Conservation (phyloP, 2,888 invertebrate genomes). For the Thera obeliscata region DNA sequence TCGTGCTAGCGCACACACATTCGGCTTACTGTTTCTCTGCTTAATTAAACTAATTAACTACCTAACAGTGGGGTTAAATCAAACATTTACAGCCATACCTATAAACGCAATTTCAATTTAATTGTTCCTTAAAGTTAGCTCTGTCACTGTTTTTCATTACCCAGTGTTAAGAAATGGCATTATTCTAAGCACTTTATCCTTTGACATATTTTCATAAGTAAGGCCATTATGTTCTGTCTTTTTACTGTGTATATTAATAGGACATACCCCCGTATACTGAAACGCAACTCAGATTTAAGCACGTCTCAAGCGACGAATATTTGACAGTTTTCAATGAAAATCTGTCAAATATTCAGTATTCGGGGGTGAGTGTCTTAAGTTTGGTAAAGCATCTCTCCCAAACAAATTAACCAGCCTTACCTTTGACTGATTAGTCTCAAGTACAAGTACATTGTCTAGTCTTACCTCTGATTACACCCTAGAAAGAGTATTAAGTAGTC, state of each 20-base stretch:
- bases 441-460: neutral
- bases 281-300: no score
- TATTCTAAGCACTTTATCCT: no score
- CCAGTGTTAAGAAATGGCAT: no score
- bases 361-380: neutral
- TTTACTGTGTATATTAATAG: no score
- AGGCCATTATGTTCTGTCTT: no score
- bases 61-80: neutral
- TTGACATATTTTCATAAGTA: no score
- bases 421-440: neutral
- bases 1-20: conserved; percentile 69
- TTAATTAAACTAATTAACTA: neutral
- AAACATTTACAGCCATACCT: neutral
- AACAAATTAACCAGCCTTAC: neutral
- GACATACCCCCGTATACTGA: no score
- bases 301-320: no score
- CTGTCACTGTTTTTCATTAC: no score
- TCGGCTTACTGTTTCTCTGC: conserved; percentile 46
- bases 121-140: no score
- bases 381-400: neutral
- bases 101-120: neutral
- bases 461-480: neutral
- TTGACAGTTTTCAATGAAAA: no score
- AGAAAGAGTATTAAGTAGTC: neutral
- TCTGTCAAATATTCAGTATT: no score